Evolutionary conservation across 2,888 invertebrate genomes (phyloP).

Genomic region (Tridacna crocea): DNA sequence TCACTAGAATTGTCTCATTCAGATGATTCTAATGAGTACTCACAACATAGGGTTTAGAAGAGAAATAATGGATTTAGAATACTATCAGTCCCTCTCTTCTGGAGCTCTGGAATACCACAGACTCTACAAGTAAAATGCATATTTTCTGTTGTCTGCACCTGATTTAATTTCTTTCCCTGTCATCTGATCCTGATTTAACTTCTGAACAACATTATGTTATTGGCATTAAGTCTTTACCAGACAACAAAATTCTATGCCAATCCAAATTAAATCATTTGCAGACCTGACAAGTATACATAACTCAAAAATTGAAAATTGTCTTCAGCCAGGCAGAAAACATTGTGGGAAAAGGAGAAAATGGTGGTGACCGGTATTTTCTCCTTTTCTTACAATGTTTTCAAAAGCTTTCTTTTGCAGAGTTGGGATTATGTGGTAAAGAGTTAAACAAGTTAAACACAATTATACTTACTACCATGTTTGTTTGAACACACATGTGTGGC

Average conservation of each 20-base stretch:
- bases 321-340: not conserved
- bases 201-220: no score
- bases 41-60: no score
- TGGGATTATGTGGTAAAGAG: not conserved
- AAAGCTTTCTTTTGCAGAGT: not conserved
- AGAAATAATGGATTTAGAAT: no score
- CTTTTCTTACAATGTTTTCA: not conserved
- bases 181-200: no score
- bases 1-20: no score
- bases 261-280: not conserved
- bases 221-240: not conserved
- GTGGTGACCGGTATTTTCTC: not conserved
- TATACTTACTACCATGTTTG: slow-evolving; percentile 69
- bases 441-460: not conserved
- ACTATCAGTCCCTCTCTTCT: no score
- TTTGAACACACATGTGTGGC: slow-evolving; percentile 82
- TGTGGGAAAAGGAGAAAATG: slow-evolving; percentile 7
- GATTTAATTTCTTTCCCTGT: no score
- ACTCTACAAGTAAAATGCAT: no score
- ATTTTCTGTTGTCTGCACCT: no score
- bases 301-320: not conserved
- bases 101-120: no score
- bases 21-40: no score
- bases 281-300: not conserved
- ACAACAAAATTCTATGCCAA: not conserved